A percentile compares a stretch with the other conserved stretches of the same genome.
phyloP scores from a whole-genome alignment of 2,888 invertebrate genomes.

The Agelastica alni region DNA sequence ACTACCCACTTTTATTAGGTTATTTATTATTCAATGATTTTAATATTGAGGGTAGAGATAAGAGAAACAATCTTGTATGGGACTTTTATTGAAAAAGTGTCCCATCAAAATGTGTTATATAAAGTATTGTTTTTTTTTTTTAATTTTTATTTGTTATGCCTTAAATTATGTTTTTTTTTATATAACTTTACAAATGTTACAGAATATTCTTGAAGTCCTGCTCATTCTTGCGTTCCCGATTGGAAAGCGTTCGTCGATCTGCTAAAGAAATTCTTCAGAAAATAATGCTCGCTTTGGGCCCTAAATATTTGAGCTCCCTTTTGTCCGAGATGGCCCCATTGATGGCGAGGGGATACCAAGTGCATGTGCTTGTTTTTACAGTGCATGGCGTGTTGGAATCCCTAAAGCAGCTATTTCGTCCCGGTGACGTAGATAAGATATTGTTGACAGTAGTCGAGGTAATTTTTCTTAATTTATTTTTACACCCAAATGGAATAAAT shows the following conservation, averaged over 20 bases:
- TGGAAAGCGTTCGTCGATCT: conserved; percentile 82
- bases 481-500: no score
- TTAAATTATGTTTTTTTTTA: no score
- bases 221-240: conserved; percentile 85
- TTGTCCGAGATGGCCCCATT: conserved; percentile 80
- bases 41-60: no score
- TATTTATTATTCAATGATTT: no score
- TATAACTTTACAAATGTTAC: no score
- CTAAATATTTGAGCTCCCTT: conserved; percentile 75
- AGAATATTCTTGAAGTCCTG: conserved; percentile 87
- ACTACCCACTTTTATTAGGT: no score
- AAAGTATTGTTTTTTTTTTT: no score
- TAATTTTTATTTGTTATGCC: no score
- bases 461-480: no score
- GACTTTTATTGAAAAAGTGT: no score
- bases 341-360: conserved; percentile 87
- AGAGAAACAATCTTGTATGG: no score
- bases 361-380: conserved; percentile 90
- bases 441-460: conserved; percentile 77
- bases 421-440: conserved; percentile 79
- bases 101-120: no score
- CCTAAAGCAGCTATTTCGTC: conserved; percentile 70
- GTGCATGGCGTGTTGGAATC: conserved; percentile 80
- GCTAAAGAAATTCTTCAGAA: conserved; percentile 92
- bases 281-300: conserved; percentile 84